Conservation (phyloP, 2,113 vertebrate genomes). For the Marmota flaviventris region DNA sequence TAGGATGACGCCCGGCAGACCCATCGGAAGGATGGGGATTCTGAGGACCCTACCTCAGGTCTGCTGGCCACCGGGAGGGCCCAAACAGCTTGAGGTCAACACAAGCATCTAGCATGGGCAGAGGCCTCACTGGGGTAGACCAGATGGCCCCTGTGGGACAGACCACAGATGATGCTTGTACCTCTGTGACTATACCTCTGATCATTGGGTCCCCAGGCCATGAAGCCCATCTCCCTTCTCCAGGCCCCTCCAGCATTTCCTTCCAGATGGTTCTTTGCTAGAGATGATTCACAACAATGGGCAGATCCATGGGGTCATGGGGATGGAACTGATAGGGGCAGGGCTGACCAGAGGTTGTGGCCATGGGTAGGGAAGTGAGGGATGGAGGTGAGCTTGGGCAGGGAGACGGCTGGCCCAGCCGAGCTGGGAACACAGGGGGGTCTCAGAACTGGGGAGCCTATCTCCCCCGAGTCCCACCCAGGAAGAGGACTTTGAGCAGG, state of each 20-base stretch:
- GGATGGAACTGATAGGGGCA: no score
- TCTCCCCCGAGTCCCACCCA: neutral
- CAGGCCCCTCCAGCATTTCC: neutral
- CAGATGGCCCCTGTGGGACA: neutral
- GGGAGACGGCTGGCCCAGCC: neutral
- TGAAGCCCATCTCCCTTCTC: neutral
- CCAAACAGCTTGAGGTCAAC: neutral
- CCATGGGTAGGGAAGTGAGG: neutral
- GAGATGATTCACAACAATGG: neutral
- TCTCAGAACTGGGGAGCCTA: neutral
- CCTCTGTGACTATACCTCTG: neutral
- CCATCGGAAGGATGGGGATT: neutral
- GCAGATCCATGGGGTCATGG: rapidly evolving
- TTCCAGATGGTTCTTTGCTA: neutral
- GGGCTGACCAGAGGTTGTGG: neutral
- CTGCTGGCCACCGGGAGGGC: neutral
- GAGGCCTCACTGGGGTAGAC: neutral
- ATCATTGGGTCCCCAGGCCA: neutral
- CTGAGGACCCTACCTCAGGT: neutral
- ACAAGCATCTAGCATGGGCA: neutral
- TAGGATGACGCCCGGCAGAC: neutral
- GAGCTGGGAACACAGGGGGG: no score
- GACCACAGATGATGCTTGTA: no score
- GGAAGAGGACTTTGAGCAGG: neutral
- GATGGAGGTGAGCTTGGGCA: neutral